Evolutionary conservation across 53 echinoderm and acorn worm species (phyloP).

Genomic region (Henricia sp.): DNA sequence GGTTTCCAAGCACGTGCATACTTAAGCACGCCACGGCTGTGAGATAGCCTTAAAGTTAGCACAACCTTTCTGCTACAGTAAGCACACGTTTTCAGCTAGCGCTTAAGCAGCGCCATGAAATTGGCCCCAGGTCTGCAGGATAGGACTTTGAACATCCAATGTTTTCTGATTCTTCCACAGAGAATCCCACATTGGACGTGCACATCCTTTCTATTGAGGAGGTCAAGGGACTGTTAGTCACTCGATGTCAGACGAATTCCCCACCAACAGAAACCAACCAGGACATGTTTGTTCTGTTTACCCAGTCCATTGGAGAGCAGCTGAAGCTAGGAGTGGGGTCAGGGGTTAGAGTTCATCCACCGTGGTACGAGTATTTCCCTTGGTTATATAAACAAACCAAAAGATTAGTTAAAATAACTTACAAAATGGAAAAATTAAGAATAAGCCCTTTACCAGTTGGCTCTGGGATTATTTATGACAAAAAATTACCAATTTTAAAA

Average conservation of each 20-base stretch:
- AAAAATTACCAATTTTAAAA: no score
- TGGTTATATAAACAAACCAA: no score
- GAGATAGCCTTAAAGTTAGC: no score
- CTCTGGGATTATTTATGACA: no score
- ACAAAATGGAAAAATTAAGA: no score
- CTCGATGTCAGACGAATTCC: conserved; percentile 47
- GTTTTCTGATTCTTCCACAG: conserved; percentile 16
- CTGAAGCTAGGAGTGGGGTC: conserved; percentile 62
- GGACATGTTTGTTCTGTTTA: conserved; percentile 73
- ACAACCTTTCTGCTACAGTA: no score
- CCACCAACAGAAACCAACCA: conserved; percentile 15
- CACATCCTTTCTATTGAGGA: conserved; percentile 59
- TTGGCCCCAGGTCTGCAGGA: neutral
- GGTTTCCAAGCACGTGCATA: no score
- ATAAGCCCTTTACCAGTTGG: no score
- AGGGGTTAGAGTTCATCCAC: conserved; percentile 75
- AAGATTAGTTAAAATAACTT: no score
- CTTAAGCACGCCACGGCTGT: no score
- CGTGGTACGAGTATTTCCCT: conserved; percentile 73
- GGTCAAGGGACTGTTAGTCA: conserved; percentile 60
- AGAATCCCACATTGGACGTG: conserved; percentile 32
- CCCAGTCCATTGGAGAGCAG: conserved; percentile 62
- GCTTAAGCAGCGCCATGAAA: no score
- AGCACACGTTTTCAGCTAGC: no score
- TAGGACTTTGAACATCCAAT: neutral